Evolutionary conservation across 2,797 vertebrate genomes (phyloP), one percentile per base, ranked within the genome.

Genomic region (Lacerta agilis): DNA sequence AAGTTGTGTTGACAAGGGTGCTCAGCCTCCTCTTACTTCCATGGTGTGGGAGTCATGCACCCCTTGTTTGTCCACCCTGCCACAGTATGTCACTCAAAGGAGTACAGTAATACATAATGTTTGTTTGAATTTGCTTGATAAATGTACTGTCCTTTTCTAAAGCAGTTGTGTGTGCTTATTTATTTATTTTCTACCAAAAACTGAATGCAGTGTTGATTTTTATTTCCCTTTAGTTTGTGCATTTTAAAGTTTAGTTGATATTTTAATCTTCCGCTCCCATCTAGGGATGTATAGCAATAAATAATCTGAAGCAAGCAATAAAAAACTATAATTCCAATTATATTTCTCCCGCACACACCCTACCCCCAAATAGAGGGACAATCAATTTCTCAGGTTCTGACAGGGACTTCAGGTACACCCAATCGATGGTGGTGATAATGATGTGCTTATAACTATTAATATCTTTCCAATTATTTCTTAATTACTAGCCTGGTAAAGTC

Each of bases 361-460:
- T 2, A 43, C 29, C 25, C 67, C 76, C 41, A n/a, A 82, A 72
- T 71, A 79, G 18, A 83, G 61, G 86, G 69, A 89, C 91, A 96
- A 96, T 96, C 94, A 95, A 92, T 96, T 94, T 89, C 90, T 93
- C 79, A 38, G 78, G 87, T 94, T 94, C 71, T 87, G 90, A 83
- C 87, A 2, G 5, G 81, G 91, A 85, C 95, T 94, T 91, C 93
- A 89, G 94, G 95, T 93, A 90, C 83, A 92, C 82, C 92, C 96
- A 96, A 96, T 96, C 94, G 88, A 95, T 95, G 91, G 80, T 76
- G 93, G 92, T 92, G 89, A 90, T 96, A 96, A 97, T 95, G 91
- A 95, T 90, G 94, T 91, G 90, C 90, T 92, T 96, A 95, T 94
- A 96, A 95, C 91, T 95, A 96, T 96, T 96, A 97, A 96, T 96